phyloP scores from a whole-genome alignment of 2,797 vertebrate genomes.

The Macrochelys suwanniensis region DNA sequence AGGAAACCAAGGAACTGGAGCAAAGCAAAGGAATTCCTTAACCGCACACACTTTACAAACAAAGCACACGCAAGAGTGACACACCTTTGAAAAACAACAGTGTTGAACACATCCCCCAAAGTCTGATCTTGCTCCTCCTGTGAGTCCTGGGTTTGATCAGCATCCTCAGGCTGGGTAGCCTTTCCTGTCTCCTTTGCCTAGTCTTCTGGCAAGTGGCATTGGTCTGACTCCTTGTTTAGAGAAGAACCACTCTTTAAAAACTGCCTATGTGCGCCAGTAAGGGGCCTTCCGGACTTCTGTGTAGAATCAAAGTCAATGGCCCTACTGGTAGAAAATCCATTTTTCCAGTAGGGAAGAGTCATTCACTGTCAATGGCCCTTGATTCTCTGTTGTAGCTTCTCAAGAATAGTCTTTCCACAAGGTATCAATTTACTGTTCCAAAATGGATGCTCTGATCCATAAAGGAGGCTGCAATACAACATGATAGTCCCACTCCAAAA shows the following conservation, averaged over 20 bases:
- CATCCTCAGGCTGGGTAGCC: background rate
- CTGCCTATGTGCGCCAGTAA: background rate
- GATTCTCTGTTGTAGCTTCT: constrained; percentile 57
- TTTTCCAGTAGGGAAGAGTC: background rate
- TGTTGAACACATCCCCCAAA: fast-evolving
- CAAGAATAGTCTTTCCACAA: constrained; percentile 41
- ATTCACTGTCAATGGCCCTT: fast-evolving
- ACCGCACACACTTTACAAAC: background rate
- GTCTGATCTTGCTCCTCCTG: constrained; percentile 16
- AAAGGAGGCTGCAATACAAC: constrained; percentile 57
- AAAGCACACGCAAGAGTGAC: fast-evolving
- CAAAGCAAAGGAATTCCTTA: constrained; percentile 13
- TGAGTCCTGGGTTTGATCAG: background rate
- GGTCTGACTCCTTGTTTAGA: background rate
- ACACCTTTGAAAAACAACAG: background rate
- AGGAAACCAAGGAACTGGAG: background rate
- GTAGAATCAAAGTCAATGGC: constrained; percentile 42
- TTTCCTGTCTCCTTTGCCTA: background rate
- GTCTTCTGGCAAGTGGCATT: background rate
- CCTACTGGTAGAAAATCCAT: background rate
- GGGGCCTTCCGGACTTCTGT: constrained; percentile 18
- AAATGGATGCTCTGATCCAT: constrained; percentile 65
- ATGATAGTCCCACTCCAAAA: constrained; percentile 19
- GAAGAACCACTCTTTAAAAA: background rate
- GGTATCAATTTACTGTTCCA: background rate